A percentile compares a stretch with the other conserved stretches of the same genome.
Conservation (phyloP, 1,140 invertebrate genomes). For the Leptopilina clavipes region DNA sequence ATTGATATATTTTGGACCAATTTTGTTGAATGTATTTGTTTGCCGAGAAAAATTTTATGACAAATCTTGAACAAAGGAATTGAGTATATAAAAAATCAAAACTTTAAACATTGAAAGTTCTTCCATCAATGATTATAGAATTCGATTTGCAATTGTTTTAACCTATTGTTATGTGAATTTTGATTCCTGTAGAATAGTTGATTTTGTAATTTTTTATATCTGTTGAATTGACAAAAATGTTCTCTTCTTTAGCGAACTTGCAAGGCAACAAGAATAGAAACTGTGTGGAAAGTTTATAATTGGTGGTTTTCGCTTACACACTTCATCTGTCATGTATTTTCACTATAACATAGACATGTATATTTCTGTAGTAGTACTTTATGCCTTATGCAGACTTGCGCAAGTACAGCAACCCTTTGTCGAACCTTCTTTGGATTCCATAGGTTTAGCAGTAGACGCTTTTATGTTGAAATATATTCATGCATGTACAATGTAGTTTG, state of each 20-base stretch:
- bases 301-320: slow-evolving; percentile 7
- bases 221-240: background rate
- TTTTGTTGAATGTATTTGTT: too few relatives aligned
- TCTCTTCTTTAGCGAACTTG: background rate
- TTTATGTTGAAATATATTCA: slow-evolving; percentile 24
- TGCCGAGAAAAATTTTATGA: too few relatives aligned
- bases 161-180: too few relatives aligned
- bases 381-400: slow-evolving; percentile 30
- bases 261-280: background rate
- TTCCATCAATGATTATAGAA: too few relatives aligned
- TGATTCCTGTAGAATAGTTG: too few relatives aligned
- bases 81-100: too few relatives aligned
- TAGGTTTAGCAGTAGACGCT: slow-evolving; percentile 19
- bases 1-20: too few relatives aligned
- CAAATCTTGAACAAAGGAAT: too few relatives aligned
- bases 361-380: background rate
- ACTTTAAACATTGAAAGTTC: too few relatives aligned
- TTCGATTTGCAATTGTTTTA: too few relatives aligned
- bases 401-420: slow-evolving; percentile 18
- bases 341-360: background rate
- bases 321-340: slow-evolving; percentile 11
- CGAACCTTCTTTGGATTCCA: slow-evolving; percentile 31
- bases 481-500: slow-evolving; percentile 3
- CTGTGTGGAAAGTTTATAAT: slow-evolving; percentile 6
- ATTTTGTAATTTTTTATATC: too few relatives aligned